These are phyloP conservation scores for Dromococcyx pavoninus DNA, from an alignment of 2,797 vertebrate genomes.

Conservation along the genomic window DNA sequence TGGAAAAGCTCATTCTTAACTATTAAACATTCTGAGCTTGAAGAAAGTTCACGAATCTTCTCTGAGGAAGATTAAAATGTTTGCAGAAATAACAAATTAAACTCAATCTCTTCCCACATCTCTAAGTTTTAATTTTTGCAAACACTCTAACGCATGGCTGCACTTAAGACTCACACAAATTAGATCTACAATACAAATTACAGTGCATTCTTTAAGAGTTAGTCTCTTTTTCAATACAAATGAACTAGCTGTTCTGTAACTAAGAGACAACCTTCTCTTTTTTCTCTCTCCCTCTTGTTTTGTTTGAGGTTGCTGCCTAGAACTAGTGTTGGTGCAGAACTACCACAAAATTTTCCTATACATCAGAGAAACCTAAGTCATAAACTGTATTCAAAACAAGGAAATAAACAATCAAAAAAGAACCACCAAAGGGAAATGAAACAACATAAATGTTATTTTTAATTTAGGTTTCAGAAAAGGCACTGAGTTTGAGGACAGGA, in stretches of 20 bases:
- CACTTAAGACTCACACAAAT: constrained; percentile 7
- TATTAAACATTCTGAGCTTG: not conserved
- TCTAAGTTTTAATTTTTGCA: constrained; percentile 44
- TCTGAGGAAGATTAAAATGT: not conserved
- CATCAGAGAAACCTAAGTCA: constrained; percentile 29
- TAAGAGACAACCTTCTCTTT: constrained; percentile 8
- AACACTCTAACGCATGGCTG: constrained; percentile 19
- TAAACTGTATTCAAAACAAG: constrained; percentile 22
- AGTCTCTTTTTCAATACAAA: constrained; percentile 8
- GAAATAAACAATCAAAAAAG: constrained; percentile 10
- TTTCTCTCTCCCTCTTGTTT: not conserved
- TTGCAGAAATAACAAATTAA: constrained; percentile 11
- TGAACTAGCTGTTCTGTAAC: constrained; percentile 30
- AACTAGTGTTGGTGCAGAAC: constrained; percentile 14
- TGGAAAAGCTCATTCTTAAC: not conserved
- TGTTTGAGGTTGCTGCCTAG: constrained; percentile 24
- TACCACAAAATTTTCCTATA: constrained; percentile 32
- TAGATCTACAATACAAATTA: constrained; percentile 8
- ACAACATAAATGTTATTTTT: not conserved
- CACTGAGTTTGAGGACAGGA: not conserved
- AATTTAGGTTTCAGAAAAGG: not conserved
- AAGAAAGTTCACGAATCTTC: not conserved
- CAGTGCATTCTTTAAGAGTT: constrained; percentile 30
- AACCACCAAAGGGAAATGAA: constrained; percentile 9
- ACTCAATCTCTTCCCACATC: constrained; percentile 11